These are phyloP conservation scores for Excalfactoria chinensis DNA, from an alignment of 2,113 vertebrate species.

Conservation along the genomic window DNA sequence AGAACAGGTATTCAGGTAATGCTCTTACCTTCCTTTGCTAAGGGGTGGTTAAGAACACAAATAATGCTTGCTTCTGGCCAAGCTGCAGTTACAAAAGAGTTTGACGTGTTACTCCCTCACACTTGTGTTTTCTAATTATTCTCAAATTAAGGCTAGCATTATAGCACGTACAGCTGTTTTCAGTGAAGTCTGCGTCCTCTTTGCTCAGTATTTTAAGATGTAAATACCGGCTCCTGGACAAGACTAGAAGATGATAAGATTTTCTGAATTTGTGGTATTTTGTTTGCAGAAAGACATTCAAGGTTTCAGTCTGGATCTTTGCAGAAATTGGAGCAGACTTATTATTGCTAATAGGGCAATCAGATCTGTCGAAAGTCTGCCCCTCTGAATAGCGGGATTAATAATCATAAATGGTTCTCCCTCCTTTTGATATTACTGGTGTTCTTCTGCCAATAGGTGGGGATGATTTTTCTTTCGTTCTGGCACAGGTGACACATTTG, in stretches of 20 bases:
- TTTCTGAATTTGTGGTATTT: not conserved
- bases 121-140: not conserved
- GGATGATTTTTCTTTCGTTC: conserved; percentile 17
- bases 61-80: not conserved
- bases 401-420: not conserved
- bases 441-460: not conserved
- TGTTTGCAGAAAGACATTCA: not conserved
- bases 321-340: not conserved
- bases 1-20: not conserved
- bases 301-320: not conserved
- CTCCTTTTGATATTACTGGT: not conserved
- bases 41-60: not conserved
- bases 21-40: not conserved
- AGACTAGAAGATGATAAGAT: not conserved
- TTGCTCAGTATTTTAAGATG: not conserved
- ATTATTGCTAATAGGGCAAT: not conserved
- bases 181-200: not conserved
- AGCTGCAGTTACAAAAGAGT: not conserved
- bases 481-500: not conserved
- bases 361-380: not conserved
- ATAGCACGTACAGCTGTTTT: not conserved
- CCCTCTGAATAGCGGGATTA: not conserved
- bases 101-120: not conserved
- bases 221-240: not conserved
- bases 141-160: not conserved